Conservation (phyloP, 2,113 vertebrate genomes). For the Dascyllus trimaculatus region DNA sequence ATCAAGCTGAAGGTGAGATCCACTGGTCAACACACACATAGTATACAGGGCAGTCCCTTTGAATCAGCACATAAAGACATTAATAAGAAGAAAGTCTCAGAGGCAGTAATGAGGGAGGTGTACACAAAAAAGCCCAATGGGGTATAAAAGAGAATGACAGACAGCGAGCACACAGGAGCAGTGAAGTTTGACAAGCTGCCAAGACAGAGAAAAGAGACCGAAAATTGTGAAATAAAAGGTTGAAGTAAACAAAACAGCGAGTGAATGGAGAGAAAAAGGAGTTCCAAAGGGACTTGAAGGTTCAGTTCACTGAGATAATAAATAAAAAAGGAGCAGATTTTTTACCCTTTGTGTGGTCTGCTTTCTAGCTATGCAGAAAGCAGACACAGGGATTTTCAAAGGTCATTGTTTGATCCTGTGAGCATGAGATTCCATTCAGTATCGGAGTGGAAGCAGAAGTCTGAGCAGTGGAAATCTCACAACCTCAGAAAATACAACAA, state of each 20-base stretch:
- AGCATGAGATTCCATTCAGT: neutral
- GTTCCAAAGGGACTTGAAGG: conserved; percentile 15
- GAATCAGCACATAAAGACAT: conserved; percentile 6
- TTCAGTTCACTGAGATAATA: conserved; percentile 21
- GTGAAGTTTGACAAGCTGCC: conserved; percentile 52
- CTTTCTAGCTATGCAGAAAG: neutral
- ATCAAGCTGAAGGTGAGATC: conserved; percentile 89
- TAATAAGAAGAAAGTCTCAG: conserved; percentile 25
- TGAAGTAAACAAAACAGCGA: conserved; percentile 27
- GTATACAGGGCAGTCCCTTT: neutral
- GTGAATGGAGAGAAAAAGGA: conserved; percentile 15
- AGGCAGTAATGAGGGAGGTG: conserved; percentile 34
- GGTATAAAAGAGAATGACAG: conserved; percentile 12
- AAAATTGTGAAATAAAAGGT: conserved; percentile 20
- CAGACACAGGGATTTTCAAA: neutral
- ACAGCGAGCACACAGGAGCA: conserved; percentile 30
- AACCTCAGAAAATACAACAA: neutral
- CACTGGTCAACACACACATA: neutral
- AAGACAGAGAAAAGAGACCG: conserved; percentile 24
- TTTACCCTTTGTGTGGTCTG: neutral
- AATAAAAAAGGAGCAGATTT: conserved; percentile 7
- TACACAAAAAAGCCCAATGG: conserved; percentile 22
- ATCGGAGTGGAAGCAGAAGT: neutral
- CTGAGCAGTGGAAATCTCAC: neutral
- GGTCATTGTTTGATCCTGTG: conserved; percentile 3